A percentile compares a stretch with the other conserved stretches of the same genome.
phyloP scores from a whole-genome alignment of 2,888 invertebrate species.

The Cantharis flavilabris region DNA sequence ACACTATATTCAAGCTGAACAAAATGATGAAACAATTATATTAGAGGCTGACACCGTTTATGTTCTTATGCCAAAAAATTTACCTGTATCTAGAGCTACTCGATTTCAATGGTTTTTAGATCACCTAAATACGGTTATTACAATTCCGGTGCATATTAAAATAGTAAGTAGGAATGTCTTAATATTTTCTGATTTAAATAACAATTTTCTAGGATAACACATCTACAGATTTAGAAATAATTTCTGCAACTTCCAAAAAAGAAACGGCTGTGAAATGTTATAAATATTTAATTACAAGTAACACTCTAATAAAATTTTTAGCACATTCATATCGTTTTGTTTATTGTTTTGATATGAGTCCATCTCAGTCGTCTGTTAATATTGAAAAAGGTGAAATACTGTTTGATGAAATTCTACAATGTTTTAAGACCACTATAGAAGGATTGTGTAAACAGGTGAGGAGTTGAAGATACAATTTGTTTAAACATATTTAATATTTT shows the following conservation, averaged over 20 bases:
- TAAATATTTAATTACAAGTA: conserved; percentile 61
- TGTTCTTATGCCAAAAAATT: conserved; percentile 69
- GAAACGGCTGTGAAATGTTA: conserved; percentile 53
- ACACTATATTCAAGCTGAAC: not conserved
- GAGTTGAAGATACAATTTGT: not conserved
- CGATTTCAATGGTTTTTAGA: conserved; percentile 77
- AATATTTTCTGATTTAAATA: conserved; percentile 13
- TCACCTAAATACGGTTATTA: conserved; percentile 65
- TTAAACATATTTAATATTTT: not conserved
- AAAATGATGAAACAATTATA: conserved; percentile 7
- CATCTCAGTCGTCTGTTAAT: conserved; percentile 73
- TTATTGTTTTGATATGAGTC: conserved; percentile 78
- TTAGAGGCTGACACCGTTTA: conserved; percentile 68
- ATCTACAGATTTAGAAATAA: conserved; percentile 63
- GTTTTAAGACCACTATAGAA: conserved; percentile 61
- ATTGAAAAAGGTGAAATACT: conserved; percentile 65
- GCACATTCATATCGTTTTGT: conserved; percentile 73
- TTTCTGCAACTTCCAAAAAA: conserved; percentile 65
- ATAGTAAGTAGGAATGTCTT: conserved; percentile 41
- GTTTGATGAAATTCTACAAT: conserved; percentile 64
- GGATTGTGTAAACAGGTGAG: conserved; percentile 61
- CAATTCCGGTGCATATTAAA: conserved; percentile 54
- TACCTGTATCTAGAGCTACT: conserved; percentile 73
- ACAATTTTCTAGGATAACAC: conserved; percentile 53
- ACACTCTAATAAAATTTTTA: conserved; percentile 68